Percentiles rank a stretch among this genome's conserved stretches.
Conservation (phyloP, 2,113 vertebrate species). For the Tetraodon nigroviridis region DNA sequence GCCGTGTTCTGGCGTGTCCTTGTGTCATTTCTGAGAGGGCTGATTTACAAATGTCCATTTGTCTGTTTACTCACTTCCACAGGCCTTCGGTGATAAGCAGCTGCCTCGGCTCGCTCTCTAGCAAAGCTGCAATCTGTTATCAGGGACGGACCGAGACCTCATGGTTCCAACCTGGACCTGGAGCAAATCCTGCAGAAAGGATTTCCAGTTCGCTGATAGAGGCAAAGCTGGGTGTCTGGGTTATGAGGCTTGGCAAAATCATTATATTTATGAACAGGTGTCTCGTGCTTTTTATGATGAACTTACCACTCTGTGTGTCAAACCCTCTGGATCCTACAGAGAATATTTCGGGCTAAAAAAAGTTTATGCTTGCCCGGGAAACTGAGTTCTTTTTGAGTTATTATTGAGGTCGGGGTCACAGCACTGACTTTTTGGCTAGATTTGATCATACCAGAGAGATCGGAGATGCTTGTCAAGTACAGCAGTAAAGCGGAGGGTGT, state of each 20-base stretch:
- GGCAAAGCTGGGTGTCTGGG: not conserved
- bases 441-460: too few species aligned
- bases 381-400: too few species aligned
- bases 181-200: not conserved
- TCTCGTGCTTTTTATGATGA: slow-evolving; percentile 19
- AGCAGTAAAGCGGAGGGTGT: too few species aligned
- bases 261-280: slow-evolving; percentile 14
- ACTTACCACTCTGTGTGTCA: not conserved
- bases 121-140: not conserved
- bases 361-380: not conserved
- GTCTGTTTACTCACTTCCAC: too few species aligned
- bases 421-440: too few species aligned
- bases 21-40: too few species aligned
- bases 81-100: not conserved
- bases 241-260: slow-evolving; percentile 18
- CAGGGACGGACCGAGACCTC: slow-evolving; percentile 9
- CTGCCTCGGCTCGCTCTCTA: not conserved
- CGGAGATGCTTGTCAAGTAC: too few species aligned
- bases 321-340: slow-evolving; percentile 3
- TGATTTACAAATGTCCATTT: too few species aligned
- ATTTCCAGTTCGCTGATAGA: not conserved
- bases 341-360: not conserved
- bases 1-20: too few species aligned
- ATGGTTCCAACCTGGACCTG: slow-evolving; percentile 1
- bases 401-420: too few species aligned